phyloP scores from a whole-genome alignment of 2,888 invertebrate species.

The Clusia tigrina region DNA sequence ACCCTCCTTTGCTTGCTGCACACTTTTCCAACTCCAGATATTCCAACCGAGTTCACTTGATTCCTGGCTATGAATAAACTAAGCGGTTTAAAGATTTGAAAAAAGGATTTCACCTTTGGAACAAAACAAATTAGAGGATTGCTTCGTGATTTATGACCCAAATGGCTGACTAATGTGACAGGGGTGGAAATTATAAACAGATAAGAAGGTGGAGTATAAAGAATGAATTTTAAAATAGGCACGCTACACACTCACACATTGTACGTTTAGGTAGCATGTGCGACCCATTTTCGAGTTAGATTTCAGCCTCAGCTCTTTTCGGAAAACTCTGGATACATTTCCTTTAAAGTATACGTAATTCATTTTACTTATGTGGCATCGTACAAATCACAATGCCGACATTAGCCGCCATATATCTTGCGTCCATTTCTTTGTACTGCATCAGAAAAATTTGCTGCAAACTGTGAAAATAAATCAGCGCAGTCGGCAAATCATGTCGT shows the following conservation, averaged over 20 bases:
- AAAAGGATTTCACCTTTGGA: slow-evolving; percentile 54
- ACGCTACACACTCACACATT: not conserved
- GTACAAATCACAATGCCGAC: slow-evolving; percentile 39
- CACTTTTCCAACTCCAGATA: not conserved
- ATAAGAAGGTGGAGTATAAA: slow-evolving; percentile 27
- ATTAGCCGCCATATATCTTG: slow-evolving; percentile 57
- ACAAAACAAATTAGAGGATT: slow-evolving; percentile 61
- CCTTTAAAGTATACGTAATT: not conserved
- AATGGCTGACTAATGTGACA: slow-evolving; percentile 55
- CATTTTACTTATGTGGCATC: not conserved
- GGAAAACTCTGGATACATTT: too few species aligned
- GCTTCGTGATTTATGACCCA: slow-evolving; percentile 55
- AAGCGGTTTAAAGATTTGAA: slow-evolving; percentile 34
- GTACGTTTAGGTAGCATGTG: not conserved
- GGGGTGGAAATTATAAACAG: slow-evolving; percentile 38
- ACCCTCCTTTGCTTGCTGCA: slow-evolving; percentile 1
- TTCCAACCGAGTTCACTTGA: slow-evolving; percentile 35
- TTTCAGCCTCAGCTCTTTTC: too few species aligned
- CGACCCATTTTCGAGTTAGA: not conserved
- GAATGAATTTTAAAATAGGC: slow-evolving; percentile 21
- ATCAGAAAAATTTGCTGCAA: slow-evolving; percentile 62
- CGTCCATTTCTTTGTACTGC: slow-evolving; percentile 49
- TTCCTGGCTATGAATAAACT: slow-evolving; percentile 27
- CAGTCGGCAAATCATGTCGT: slow-evolving; percentile 44
- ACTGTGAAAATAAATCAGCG: slow-evolving; percentile 64